Percentiles rank a stretch among this genome's conserved stretches.
Evolutionary conservation across 1,140 invertebrate species (phyloP).

Genomic region (Pararge aegeria): DNA sequence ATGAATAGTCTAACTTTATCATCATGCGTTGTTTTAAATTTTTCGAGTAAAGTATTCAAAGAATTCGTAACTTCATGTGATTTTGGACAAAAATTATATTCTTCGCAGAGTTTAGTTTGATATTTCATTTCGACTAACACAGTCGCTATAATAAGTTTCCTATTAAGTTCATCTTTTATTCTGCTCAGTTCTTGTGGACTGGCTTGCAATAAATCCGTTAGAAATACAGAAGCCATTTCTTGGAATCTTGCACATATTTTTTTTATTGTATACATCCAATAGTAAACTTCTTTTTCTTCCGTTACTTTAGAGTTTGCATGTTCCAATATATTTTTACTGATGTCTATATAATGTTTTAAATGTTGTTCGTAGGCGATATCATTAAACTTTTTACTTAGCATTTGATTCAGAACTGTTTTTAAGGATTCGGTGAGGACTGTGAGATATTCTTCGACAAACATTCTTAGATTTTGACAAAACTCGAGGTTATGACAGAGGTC

Average conservation of each 20-base stretch:
- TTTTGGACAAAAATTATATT: constrained; percentile 46
- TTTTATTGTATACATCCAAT: constrained; percentile 55
- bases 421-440: constrained; percentile 37
- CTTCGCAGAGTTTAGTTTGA: constrained; percentile 43
- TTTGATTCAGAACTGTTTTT: constrained; percentile 33
- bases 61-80: constrained; percentile 41
- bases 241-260: constrained; percentile 54
- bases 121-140: constrained; percentile 49
- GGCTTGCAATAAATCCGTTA: constrained; percentile 25
- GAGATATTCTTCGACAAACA: constrained; percentile 49
- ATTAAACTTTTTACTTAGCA: constrained; percentile 24
- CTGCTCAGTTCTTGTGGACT: constrained; percentile 10
- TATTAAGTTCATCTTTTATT: constrained; percentile 35
- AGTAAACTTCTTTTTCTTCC: constrained; percentile 30
- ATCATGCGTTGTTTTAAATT: constrained; percentile 37
- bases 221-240: constrained; percentile 31
- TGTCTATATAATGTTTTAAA: constrained; percentile 38
- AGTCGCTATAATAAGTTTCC: constrained; percentile 47
- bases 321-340: constrained; percentile 39
- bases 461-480: constrained; percentile 38
- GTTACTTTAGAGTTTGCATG: constrained; percentile 34
- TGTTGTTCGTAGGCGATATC: constrained; percentile 33
- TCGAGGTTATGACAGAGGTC: constrained; percentile 41
- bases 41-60: constrained; percentile 37
- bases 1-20: constrained; percentile 35